phyloP scores from a whole-genome alignment of 1,140 invertebrate genomes.

The Monochamus saltuarius region DNA sequence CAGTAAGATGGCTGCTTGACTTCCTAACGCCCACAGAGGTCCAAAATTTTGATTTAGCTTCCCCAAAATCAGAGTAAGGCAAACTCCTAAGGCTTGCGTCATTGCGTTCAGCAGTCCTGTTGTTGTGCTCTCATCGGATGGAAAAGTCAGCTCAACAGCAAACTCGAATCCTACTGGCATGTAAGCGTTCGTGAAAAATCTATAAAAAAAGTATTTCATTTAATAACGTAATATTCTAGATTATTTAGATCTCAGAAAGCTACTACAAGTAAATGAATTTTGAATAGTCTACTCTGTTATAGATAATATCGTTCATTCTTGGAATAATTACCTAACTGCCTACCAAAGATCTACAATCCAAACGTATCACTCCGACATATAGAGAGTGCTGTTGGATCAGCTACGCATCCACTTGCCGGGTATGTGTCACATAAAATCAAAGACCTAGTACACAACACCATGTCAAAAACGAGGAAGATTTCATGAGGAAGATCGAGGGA shows the following conservation, averaged over 20 bases:
- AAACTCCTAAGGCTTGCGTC: slow-evolving; percentile 36
- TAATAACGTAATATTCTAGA: neutral
- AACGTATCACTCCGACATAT: too few relatives aligned
- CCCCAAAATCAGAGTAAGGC: slow-evolving; percentile 29
- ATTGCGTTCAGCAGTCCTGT: slow-evolving; percentile 36
- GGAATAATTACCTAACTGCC: too few relatives aligned
- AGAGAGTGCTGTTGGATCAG: too few relatives aligned
- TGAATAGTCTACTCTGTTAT: too few relatives aligned
- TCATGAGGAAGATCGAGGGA: too few relatives aligned
- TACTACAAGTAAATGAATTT: neutral
- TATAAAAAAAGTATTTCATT: slow-evolving; percentile 16
- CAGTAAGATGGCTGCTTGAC: slow-evolving; percentile 23
- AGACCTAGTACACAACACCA: too few relatives aligned
- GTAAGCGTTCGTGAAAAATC: slow-evolving; percentile 35
- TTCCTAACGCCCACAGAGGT: slow-evolving; percentile 28
- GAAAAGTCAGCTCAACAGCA: slow-evolving; percentile 40
- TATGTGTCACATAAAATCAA: too few relatives aligned
- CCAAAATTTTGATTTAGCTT: slow-evolving; percentile 17
- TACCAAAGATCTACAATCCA: too few relatives aligned
- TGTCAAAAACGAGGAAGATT: too few relatives aligned
- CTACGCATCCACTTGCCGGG: too few relatives aligned
- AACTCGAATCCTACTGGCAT: slow-evolving; percentile 39
- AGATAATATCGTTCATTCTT: too few relatives aligned
- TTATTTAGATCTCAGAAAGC: neutral
- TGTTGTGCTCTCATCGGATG: slow-evolving; percentile 36